A percentile compares a stretch with the other conserved stretches of the same genome.
These are phyloP conservation scores for Manduca sexta DNA, from an alignment of 1,140 invertebrate genomes.

Conservation along the genomic window DNA sequence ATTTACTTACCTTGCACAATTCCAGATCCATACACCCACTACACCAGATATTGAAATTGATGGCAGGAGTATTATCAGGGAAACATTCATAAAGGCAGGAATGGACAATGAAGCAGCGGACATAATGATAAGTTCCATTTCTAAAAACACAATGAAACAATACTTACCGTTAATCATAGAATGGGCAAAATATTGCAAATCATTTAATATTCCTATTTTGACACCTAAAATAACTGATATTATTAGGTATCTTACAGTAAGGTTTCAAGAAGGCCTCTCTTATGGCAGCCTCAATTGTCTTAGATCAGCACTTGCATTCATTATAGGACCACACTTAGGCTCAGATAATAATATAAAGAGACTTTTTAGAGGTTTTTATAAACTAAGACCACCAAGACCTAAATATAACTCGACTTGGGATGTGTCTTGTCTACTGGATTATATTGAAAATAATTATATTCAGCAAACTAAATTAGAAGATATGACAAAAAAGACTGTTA, in stretches of 20 bases:
- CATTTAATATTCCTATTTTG: neutral
- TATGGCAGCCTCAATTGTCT: conserved; percentile 8
- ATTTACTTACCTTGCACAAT: conserved; percentile 17
- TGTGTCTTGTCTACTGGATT: conserved; percentile 6
- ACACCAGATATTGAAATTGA: conserved; percentile 9
- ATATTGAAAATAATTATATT: neutral
- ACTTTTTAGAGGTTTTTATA: conserved; percentile 19
- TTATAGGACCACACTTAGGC: neutral
- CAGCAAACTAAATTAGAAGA: neutral
- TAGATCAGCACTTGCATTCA: conserved; percentile 6
- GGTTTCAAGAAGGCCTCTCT: conserved; percentile 4
- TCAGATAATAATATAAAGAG: conserved; percentile 16
- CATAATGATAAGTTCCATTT: conserved; percentile 14
- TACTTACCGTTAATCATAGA: too few species aligned
- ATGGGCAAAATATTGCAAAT: too few species aligned
- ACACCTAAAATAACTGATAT: conserved; percentile 8
- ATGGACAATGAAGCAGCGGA: conserved; percentile 2
- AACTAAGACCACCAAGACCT: conserved; percentile 12
- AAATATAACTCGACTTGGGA: conserved; percentile 21
- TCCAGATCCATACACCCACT: conserved; percentile 2
- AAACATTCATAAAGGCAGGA: conserved; percentile 1
- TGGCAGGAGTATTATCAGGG: conserved; percentile 12
- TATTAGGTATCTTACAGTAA: conserved; percentile 10
- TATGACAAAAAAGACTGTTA: conserved; percentile 1
- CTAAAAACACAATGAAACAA: conserved; percentile 13